A percentile compares a stretch with the other conserved stretches of the same genome.
Conservation (phyloP, 2,797 vertebrate species). For the Ctenosaura bakeri region DNA sequence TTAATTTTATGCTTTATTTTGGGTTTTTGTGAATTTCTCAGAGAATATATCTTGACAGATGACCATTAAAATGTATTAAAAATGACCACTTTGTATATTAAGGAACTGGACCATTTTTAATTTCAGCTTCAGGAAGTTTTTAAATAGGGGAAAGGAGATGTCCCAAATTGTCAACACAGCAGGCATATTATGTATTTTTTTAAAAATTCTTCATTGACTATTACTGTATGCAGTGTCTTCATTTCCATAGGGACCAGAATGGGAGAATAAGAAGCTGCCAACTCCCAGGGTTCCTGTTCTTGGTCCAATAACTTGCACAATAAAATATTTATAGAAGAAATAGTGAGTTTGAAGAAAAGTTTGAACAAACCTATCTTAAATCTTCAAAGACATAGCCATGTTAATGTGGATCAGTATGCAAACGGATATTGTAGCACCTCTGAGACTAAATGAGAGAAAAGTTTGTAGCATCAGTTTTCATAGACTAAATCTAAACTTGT, state of each 20-base stretch:
- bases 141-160: not conserved
- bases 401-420: too few relatives aligned
- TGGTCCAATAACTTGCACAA: not conserved
- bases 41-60: not conserved
- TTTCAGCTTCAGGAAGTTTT: not conserved
- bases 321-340: constrained; percentile 25
- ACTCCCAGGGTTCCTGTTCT: not conserved
- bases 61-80: not conserved
- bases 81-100: not conserved
- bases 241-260: not conserved
- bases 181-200: not conserved
- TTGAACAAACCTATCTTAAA: not conserved
- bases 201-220: not conserved
- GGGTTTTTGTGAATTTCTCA: not conserved
- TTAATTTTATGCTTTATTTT: not conserved
- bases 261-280: not conserved
- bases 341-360: not conserved
- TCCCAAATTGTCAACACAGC: not conserved
- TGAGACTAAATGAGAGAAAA: too few relatives aligned
- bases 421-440: too few relatives aligned
- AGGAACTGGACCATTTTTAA: not conserved
- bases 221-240: not conserved
- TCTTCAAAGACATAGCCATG: too few relatives aligned
- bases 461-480: too few relatives aligned
- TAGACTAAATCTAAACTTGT: not conserved